Percentiles rank a stretch among this genome's conserved stretches.
These are phyloP conservation scores for Calosoma granatense DNA, from an alignment of 1,140 invertebrate species.

Conservation along the genomic window DNA sequence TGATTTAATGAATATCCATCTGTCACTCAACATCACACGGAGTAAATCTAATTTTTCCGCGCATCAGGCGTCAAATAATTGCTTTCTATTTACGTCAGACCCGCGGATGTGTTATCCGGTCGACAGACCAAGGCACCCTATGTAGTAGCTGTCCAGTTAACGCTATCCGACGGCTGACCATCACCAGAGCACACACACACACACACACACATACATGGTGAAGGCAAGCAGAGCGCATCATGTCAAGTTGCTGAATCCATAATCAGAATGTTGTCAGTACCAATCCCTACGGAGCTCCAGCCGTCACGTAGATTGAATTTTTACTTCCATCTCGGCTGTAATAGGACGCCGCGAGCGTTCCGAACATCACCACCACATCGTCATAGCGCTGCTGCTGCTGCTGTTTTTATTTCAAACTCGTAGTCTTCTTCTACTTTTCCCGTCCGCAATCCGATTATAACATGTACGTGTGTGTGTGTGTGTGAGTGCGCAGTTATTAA, in stretches of 20 bases:
- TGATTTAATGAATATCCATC: too few relatives aligned
- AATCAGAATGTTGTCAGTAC: slow-evolving; percentile 31
- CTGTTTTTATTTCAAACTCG: neutral
- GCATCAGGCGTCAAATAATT: neutral
- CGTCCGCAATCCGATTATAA: neutral
- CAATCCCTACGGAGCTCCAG: slow-evolving; percentile 21
- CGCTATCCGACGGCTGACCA: too few relatives aligned
- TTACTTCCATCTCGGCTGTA: slow-evolving; percentile 31
- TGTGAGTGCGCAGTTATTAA: neutral
- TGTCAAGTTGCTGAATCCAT: slow-evolving; percentile 30
- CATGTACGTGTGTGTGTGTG: too few relatives aligned
- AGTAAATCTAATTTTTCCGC: slow-evolving; percentile 2
- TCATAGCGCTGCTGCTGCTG: neutral
- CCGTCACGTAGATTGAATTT: slow-evolving; percentile 33
- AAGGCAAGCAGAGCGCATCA: neutral
- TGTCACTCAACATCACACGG: neutral
- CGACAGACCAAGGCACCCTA: too few relatives aligned
- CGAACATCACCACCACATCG: too few relatives aligned
- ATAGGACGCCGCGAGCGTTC: slow-evolving; percentile 24
- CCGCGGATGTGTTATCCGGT: neutral
- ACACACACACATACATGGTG: neutral
- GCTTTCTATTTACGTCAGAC: neutral
- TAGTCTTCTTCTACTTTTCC: too few relatives aligned
- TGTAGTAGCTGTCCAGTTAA: too few relatives aligned
- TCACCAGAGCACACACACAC: neutral